Conservation (phyloP, 2,113 vertebrate genomes). For the Centrocercus urophasianus region DNA sequence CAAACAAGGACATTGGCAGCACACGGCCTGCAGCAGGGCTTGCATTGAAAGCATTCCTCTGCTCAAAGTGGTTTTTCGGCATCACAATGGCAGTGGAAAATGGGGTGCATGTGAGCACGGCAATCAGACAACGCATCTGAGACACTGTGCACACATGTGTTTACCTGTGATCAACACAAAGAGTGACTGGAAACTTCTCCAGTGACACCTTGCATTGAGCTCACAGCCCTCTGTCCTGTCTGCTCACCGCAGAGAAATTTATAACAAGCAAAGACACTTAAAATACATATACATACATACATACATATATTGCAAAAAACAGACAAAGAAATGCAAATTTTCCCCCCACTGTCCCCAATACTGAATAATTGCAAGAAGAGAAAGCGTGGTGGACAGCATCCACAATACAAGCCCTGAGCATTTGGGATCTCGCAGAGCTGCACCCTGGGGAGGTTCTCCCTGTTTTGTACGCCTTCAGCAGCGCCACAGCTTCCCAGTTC, state of each 20-base stretch:
- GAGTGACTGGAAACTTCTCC: neutral
- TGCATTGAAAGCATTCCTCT: neutral
- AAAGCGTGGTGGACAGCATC: neutral
- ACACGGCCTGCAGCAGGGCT: rapidly evolving
- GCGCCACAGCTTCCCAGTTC: neutral
- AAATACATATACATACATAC: neutral
- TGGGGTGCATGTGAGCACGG: neutral
- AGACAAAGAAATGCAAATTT: rapidly evolving
- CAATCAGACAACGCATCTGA: rapidly evolving
- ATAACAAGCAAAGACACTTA: neutral
- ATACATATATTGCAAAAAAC: too few species aligned
- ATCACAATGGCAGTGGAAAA: neutral
- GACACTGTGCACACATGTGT: rapidly evolving
- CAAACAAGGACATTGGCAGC: rapidly evolving
- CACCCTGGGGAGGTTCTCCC: neutral
- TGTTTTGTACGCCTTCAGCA: neutral
- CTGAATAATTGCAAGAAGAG: neutral
- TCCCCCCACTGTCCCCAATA: rapidly evolving
- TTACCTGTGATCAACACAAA: neutral
- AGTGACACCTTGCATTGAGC: neutral
- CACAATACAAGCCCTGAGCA: rapidly evolving
- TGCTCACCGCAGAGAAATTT: neutral
- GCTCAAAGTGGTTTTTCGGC: neutral
- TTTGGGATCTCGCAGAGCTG: rapidly evolving
- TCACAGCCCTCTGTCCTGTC: neutral